phyloP scores from a whole-genome alignment of 2,888 invertebrate genomes.

The Lithophane leautieri region DNA sequence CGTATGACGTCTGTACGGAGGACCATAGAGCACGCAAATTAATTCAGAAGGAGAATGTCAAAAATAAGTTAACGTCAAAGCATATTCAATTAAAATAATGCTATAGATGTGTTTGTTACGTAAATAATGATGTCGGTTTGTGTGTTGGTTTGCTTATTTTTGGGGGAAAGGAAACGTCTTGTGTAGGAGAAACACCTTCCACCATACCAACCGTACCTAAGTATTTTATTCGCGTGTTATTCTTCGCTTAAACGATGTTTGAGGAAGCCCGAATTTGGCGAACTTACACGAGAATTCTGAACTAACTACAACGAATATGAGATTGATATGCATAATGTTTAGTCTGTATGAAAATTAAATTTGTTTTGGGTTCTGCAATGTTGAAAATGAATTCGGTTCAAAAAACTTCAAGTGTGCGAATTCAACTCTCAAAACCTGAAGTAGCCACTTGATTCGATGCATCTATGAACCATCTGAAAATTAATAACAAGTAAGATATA shows the following conservation, averaged over 20 bases:
- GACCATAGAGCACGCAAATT: conserved; percentile 81
- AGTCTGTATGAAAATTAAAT: conserved; percentile 55
- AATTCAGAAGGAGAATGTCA: conserved; percentile 82
- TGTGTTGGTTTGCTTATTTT: conserved; percentile 70
- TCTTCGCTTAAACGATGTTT: conserved; percentile 60
- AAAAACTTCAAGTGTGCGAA: conserved; percentile 21
- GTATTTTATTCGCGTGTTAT: conserved; percentile 59
- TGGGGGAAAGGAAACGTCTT: conserved; percentile 53
- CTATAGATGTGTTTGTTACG: conserved; percentile 74
- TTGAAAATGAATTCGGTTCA: conserved; percentile 11
- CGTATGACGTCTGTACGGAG: conserved; percentile 77
- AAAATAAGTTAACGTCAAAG: conserved; percentile 83
- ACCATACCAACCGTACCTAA: conserved; percentile 46
- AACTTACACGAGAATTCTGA: conserved; percentile 51
- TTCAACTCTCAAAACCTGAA: conserved; percentile 25
- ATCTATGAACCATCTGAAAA: conserved; percentile 36
- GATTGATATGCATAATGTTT: conserved; percentile 62
- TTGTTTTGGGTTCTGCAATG: conserved; percentile 18
- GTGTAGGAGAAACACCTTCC: conserved; percentile 54
- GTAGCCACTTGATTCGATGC: conserved; percentile 25
- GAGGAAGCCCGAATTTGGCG: conserved; percentile 49
- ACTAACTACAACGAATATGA: conserved; percentile 54
- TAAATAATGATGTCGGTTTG: conserved; percentile 75
- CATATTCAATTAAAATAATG: conserved; percentile 83
- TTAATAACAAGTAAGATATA: conserved; percentile 43